Evolutionary conservation across 2,888 invertebrate genomes (phyloP).

Genomic region (Tenodera sinensis): DNA sequence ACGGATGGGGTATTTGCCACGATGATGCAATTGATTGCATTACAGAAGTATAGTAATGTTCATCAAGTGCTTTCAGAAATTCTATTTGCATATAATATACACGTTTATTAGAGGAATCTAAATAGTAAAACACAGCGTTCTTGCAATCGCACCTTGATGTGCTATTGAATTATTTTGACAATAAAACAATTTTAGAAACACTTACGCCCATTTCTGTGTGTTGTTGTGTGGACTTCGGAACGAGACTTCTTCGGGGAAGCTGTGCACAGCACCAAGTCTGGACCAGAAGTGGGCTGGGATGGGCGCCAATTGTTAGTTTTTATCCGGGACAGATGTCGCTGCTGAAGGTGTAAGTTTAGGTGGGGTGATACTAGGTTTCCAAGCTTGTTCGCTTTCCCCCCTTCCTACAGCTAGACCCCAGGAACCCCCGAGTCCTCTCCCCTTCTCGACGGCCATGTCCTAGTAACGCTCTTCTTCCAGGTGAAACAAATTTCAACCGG

Average conservation of each 20-base stretch:
- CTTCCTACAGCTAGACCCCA: neutral
- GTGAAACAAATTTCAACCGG: neutral
- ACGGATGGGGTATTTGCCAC: no score
- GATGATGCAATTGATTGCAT: no score
- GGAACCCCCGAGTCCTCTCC: neutral
- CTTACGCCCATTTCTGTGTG: constrained; percentile 15
- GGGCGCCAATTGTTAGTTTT: constrained; percentile 11
- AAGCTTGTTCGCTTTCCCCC: neutral
- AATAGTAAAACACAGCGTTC: no score
- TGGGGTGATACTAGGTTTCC: neutral
- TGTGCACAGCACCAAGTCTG: constrained; percentile 69
- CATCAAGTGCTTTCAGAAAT: no score
- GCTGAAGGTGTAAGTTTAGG: neutral
- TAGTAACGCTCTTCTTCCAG: neutral
- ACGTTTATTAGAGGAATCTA: no score
- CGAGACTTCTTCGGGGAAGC: constrained; percentile 16
- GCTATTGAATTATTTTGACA: no score
- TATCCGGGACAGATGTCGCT: constrained; percentile 14
- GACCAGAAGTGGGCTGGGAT: constrained; percentile 67
- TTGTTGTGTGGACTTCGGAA: neutral
- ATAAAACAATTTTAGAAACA: neutral
- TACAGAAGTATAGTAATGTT: no score
- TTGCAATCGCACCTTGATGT: no score
- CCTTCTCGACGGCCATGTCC: neutral
- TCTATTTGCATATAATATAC: no score